Conservation (phyloP, 2,797 vertebrate genomes). For the Prionace glauca region DNA sequence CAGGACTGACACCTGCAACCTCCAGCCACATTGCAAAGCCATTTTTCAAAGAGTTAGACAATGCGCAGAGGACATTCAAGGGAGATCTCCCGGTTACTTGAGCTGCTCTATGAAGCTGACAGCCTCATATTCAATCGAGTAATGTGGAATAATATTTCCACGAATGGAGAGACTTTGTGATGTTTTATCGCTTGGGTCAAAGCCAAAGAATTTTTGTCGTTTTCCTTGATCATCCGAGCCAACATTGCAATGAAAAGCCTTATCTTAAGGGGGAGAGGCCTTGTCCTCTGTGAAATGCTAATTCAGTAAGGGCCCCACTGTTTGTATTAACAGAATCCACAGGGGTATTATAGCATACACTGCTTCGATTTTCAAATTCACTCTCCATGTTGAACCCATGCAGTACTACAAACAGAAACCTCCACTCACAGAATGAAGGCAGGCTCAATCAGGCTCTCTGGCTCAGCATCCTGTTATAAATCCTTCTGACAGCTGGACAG, state of each 20-base stretch:
- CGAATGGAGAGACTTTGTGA: not conserved
- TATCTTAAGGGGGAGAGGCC: not conserved
- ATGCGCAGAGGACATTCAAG: not conserved
- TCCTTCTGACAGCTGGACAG: no score
- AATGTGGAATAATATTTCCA: not conserved
- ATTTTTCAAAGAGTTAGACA: not conserved
- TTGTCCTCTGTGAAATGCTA: slow-evolving; percentile 20
- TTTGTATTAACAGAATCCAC: slow-evolving; percentile 14
- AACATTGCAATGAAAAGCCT: not conserved
- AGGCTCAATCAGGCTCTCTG: not conserved
- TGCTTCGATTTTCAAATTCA: not conserved
- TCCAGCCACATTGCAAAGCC: not conserved
- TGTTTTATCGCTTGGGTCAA: not conserved
- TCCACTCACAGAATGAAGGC: not conserved
- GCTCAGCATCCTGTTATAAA: not conserved
- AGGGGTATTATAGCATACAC: slow-evolving; percentile 10
- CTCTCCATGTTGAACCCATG: not conserved
- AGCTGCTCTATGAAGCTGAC: not conserved
- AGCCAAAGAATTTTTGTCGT: not conserved
- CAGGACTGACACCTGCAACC: not conserved
- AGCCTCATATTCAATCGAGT: not conserved
- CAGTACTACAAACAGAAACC: not conserved
- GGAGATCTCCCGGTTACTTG: not conserved
- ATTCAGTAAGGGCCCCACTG: not conserved
- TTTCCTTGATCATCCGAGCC: not conserved